Evolutionary conservation across 2,888 invertebrate genomes (phyloP), one percentile per base, ranked within the genome.

Genomic region (Zygothrica quintamaculata): DNA sequence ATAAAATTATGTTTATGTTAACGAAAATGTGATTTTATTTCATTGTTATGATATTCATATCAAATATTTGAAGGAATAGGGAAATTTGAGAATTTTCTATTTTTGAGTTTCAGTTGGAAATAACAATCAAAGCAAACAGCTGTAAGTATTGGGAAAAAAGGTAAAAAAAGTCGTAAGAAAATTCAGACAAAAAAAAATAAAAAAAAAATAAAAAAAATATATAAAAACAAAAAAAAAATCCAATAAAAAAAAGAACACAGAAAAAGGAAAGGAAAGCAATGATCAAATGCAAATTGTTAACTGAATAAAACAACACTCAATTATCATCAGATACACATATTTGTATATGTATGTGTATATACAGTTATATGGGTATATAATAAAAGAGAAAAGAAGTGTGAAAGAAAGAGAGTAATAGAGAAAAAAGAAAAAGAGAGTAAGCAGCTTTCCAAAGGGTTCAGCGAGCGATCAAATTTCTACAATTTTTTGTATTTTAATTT

Each of bases 41-140:
- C 60, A 52, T 1, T 25, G 16, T 16, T 59, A 26, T 34, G 16
- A 13, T 52, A 36, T 43, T 55, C 55, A 51, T 48, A 58, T 56
- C 39, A 44, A 56, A 52, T 50, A 56, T 61, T 68, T 61, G 57
- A 66, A 48, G 56, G 31, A 66, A 57, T 48, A 31, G 57, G 56
- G 39, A 40, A 44, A 52, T 66, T 56, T 56, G 33, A 47, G 61
- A 57, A 57, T 50, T 58, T 39, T 43, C 44, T 29, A 56, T 62
- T 52, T 62, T 65, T 52, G 47, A 34, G 47, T 40, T 33, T 57
- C 36, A 33, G 48, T 55, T 57, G 15, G 47, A 58, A 47, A 61
- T 11, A 52, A 52, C 47, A 43, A 46, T 11, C 40, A 15, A 26
- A 60, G 50, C 44, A 50, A 57, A 37, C 26, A 53, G 22, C 58